phyloP scores from a whole-genome alignment of 2,797 vertebrate genomes.

The Peromyscus melanophrys region DNA sequence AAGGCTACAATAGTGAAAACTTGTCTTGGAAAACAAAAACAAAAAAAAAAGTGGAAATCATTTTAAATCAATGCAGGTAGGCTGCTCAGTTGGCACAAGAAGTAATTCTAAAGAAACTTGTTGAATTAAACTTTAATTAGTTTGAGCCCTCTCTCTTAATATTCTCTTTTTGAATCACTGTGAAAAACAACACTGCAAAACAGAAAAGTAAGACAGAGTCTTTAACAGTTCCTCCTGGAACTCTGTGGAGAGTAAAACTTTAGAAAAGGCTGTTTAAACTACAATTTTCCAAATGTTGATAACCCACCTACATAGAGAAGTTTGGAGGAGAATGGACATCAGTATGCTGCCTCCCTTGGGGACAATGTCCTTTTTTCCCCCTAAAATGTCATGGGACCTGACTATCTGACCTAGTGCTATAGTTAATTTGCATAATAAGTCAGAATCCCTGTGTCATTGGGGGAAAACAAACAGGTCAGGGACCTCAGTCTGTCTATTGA shows the following conservation, averaged over 20 bases:
- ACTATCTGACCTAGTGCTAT: neutral
- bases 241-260: neutral
- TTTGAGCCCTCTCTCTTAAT: neutral
- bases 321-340: neutral
- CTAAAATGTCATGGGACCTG: neutral
- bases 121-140: neutral
- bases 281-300: neutral
- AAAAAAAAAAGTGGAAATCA: conserved; percentile 46
- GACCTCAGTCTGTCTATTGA: neutral
- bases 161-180: conserved; percentile 3
- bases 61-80: neutral
- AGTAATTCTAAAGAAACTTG: neutral
- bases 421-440: neutral
- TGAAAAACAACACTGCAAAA: neutral
- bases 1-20: neutral
- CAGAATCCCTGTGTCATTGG: neutral
- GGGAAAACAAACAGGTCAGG: neutral
- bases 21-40: neutral
- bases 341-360: neutral
- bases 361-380: neutral
- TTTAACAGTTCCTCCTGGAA: neutral
- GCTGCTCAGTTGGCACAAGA: neutral
- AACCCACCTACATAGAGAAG: neutral
- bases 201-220: neutral
- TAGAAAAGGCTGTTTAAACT: neutral